Conservation (phyloP, 2,888 invertebrate genomes). For the Bugulina stolonifera region DNA sequence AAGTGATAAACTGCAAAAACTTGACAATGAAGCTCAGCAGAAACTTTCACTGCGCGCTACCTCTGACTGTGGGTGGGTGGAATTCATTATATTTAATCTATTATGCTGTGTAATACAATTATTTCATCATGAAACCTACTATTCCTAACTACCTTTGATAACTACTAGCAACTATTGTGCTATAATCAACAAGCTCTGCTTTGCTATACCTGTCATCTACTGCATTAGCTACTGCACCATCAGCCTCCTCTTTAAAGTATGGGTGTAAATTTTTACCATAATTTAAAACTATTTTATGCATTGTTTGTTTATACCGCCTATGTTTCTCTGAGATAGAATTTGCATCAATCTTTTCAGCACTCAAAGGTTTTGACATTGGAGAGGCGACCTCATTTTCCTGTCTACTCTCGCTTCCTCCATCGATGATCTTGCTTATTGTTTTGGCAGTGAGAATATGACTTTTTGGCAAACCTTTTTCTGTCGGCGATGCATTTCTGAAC, state of each 20-base stretch:
- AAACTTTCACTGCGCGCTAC: too few relatives aligned
- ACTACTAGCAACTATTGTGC: not conserved
- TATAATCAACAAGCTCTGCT: slow-evolving; percentile 22
- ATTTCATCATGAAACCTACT: too few relatives aligned
- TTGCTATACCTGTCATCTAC: not conserved
- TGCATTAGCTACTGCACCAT: not conserved
- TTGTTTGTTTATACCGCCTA: not conserved
- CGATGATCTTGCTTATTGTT: not conserved
- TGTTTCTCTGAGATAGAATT: not conserved
- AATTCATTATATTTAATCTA: too few relatives aligned
- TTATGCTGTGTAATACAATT: too few relatives aligned
- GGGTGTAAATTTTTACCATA: slow-evolving; percentile 2
- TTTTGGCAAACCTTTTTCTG: not conserved
- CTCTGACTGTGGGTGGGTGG: too few relatives aligned
- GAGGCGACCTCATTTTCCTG: not conserved
- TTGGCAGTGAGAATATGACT: slow-evolving; percentile 13
- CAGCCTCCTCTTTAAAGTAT: not conserved
- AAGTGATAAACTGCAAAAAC: too few relatives aligned
- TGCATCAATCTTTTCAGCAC: not conserved
- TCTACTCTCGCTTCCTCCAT: not conserved
- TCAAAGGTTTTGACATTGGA: not conserved
- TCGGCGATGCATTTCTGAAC: not conserved
- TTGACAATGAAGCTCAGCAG: too few relatives aligned
- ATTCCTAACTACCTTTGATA: not conserved
- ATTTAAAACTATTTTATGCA: not conserved